Evolutionary conservation across 2,113 vertebrate species (phyloP).

Genomic region (Oncorhynchus masou): DNA sequence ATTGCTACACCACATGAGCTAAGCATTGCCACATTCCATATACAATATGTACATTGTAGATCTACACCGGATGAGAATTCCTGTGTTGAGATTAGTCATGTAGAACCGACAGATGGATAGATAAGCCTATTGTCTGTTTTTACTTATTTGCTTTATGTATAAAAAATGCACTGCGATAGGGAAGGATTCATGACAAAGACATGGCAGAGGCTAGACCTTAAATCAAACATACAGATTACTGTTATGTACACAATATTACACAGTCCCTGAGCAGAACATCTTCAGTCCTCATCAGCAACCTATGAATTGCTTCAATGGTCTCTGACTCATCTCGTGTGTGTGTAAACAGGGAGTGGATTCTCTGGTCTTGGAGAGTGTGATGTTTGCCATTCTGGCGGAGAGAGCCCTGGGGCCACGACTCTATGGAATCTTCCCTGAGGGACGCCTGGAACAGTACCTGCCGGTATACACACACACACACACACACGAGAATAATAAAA

Average conservation of each 20-base stretch:
- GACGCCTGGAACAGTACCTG: slow-evolving; percentile 90
- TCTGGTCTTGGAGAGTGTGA: slow-evolving; percentile 89
- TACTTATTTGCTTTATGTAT: too few relatives aligned
- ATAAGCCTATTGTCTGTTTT: not conserved
- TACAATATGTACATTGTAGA: too few relatives aligned
- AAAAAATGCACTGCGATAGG: too few relatives aligned
- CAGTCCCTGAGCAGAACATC: not conserved
- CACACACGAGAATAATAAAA: not conserved
- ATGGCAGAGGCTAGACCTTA: too few relatives aligned
- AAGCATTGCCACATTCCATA: too few relatives aligned
- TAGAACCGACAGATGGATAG: not conserved
- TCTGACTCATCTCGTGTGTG: not conserved
- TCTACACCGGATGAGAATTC: too few relatives aligned
- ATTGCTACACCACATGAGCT: too few relatives aligned
- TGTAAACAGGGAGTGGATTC: slow-evolving; percentile 84
- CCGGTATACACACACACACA: slow-evolving; percentile 69
- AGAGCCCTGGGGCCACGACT: slow-evolving; percentile 84
- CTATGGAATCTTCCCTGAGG: slow-evolving; percentile 91
- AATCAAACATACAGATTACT: not conserved
- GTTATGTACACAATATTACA: not conserved
- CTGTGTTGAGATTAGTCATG: not conserved
- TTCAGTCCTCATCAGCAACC: too few relatives aligned
- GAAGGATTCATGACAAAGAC: too few relatives aligned
- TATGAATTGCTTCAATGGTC: too few relatives aligned
- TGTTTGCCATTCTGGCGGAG: slow-evolving; percentile 95